Conservation (phyloP, 64 coral and sea anemone genomes). For the Dendrophyllia cribrosa region DNA sequence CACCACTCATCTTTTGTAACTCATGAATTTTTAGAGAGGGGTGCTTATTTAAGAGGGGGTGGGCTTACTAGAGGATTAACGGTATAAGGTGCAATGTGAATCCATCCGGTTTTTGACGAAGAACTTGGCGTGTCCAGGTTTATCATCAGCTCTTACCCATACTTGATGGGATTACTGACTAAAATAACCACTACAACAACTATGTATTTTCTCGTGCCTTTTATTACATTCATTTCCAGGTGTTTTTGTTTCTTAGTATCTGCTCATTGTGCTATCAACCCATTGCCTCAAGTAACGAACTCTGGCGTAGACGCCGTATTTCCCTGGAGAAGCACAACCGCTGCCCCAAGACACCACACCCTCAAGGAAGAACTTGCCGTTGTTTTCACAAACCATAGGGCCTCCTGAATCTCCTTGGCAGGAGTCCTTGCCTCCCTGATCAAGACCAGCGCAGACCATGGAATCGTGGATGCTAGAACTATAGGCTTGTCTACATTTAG, state of each 20-base stretch:
- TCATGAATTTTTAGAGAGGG: too few relatives aligned
- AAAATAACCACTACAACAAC: too few relatives aligned
- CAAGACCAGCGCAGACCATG: conserved; percentile 58
- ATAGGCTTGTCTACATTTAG: not conserved
- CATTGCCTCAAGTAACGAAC: conserved; percentile 45
- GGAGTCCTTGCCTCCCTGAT: conserved; percentile 34
- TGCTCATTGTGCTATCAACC: not conserved
- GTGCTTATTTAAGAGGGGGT: too few relatives aligned
- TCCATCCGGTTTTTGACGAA: too few relatives aligned
- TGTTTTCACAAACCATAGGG: conserved; percentile 41
- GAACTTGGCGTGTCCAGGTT: too few relatives aligned
- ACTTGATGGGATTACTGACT: too few relatives aligned
- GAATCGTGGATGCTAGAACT: conserved; percentile 43
- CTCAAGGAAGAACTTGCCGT: conserved; percentile 45
- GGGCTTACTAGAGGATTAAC: too few relatives aligned
- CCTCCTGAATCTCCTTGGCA: conserved; percentile 66
- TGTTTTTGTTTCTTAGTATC: not conserved
- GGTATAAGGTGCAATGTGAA: too few relatives aligned
- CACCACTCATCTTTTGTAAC: too few relatives aligned
- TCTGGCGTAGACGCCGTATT: conserved; percentile 58
- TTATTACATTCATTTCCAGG: too few relatives aligned
- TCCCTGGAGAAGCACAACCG: conserved; percentile 33
- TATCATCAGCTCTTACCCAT: too few relatives aligned
- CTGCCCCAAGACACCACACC: conserved; percentile 66
- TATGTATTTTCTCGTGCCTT: not conserved